phyloP scores from a whole-genome alignment of 2,113 vertebrate genomes.

The Passer domesticus region DNA sequence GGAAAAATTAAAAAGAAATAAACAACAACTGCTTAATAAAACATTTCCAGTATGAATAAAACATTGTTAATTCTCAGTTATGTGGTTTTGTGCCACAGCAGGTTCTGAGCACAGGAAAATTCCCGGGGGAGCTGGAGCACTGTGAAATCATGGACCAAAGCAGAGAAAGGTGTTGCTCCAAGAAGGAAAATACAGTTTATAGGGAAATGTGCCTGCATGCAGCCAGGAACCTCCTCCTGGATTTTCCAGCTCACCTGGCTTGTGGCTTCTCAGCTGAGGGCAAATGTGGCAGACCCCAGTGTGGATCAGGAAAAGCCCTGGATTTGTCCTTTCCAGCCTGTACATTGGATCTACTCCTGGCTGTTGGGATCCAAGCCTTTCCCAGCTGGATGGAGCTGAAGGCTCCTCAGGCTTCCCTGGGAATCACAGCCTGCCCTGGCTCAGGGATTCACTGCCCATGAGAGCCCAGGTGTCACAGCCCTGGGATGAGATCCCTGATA shows the following conservation, averaged over 20 bases:
- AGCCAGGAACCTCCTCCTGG: background rate
- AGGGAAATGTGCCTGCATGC: background rate
- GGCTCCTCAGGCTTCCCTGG: background rate
- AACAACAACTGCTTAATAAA: background rate
- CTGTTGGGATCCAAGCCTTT: background rate
- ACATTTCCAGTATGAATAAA: background rate
- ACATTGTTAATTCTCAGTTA: background rate
- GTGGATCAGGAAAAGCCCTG: background rate
- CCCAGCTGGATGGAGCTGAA: background rate
- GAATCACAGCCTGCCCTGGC: background rate
- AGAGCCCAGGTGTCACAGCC: background rate
- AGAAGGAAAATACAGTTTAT: fast-evolving
- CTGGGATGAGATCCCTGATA: background rate
- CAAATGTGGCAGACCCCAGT: background rate
- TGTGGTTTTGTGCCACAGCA: fast-evolving
- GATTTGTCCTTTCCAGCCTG: background rate
- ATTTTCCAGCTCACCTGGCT: background rate
- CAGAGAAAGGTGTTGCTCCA: background rate
- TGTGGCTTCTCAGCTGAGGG: background rate
- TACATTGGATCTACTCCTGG: background rate
- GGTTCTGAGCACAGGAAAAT: background rate
- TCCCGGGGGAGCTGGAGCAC: background rate
- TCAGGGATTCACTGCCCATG: background rate
- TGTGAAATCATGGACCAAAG: background rate
- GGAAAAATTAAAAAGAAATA: too few species aligned